Evolutionary conservation across 2,113 vertebrate species (phyloP), one percentile per base, ranked within the genome.

Genomic region (Tympanuchus pallidicinctus): DNA sequence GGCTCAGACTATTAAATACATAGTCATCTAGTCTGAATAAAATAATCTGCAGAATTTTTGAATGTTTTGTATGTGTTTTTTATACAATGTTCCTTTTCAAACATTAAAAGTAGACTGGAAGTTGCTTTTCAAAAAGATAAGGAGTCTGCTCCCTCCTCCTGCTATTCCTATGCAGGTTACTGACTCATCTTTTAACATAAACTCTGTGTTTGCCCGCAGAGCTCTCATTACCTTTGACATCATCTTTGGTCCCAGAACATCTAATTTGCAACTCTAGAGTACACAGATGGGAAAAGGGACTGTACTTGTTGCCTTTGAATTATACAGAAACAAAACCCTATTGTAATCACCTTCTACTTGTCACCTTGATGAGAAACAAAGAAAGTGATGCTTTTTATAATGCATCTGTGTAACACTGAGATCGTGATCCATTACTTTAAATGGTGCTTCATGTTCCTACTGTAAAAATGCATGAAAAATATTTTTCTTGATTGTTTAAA

Each of bases 221-320:
- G 73, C 95, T 94, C 95, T 97, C 89, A 93, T 94, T 97, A 97
- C 96, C 88, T 97, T 94, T 96, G 96, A 94, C 90, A 94, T 93
- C 94, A 82, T 92, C 94, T 97, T 97, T 79, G 89, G 94, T 95
- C 94, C 88, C 95, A 87, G 93, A 96, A 96, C 92, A 96, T 94
- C 92, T 97, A 89, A 97, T 95, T 96, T 96, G 96, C 96, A 95
- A 28, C 88, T 96, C 74, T 36, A 86, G 70, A 94, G 56, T 88
- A 93, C 50, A 85, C 88, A 88, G 60, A 85, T 38, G 38, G 85
- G 77, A 92, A 90, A 45, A 91, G 66, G 95, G 71, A 93, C 77
- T 69, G 72, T 57, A 90, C 47, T 90, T 78, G 36, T 70, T 95
- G 71, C 36, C 66, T 82, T 57, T 81, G 48, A 94, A 94, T 85